Evolutionary conservation across 2,113 vertebrate species (phyloP).

Genomic region (Paedocypris sp.): DNA sequence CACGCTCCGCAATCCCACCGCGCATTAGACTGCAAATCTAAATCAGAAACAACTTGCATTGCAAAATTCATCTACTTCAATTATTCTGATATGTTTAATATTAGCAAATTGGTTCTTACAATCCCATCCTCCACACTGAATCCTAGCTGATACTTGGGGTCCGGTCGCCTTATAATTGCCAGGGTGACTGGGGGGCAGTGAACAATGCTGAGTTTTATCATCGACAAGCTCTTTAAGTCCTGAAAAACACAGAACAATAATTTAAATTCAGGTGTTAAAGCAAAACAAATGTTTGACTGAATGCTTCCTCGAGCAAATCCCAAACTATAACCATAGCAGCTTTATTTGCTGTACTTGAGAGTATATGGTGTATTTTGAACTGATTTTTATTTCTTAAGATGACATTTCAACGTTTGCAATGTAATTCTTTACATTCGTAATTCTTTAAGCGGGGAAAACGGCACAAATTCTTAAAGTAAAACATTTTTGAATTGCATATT

Average conservation of each 20-base stretch:
- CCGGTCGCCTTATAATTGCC: constrained; percentile 79
- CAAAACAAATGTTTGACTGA: neutral
- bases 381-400: too few species aligned
- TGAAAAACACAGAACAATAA: constrained; percentile 37
- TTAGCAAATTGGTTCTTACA: constrained; percentile 52
- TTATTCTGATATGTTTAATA: neutral
- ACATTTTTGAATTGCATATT: too few species aligned
- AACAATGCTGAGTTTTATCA: constrained; percentile 79
- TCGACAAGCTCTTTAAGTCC: constrained; percentile 76
- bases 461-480: too few species aligned
- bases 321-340: too few species aligned
- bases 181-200: constrained; percentile 91
- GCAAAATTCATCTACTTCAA: neutral
- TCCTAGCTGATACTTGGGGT: constrained; percentile 81
- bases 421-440: too few species aligned
- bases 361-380: too few species aligned
- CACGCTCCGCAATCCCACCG: constrained; percentile 84
- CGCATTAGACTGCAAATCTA: constrained; percentile 96
- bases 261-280: too few species aligned
- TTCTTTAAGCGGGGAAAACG: too few species aligned
- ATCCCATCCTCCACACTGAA: constrained; percentile 94
- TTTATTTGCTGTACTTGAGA: too few species aligned
- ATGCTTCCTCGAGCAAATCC: too few species aligned
- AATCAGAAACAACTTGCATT: neutral
- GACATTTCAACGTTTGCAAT: too few species aligned